Evolutionary conservation across 2,113 vertebrate genomes (phyloP).

Genomic region (Orthonyx spaldingii): DNA sequence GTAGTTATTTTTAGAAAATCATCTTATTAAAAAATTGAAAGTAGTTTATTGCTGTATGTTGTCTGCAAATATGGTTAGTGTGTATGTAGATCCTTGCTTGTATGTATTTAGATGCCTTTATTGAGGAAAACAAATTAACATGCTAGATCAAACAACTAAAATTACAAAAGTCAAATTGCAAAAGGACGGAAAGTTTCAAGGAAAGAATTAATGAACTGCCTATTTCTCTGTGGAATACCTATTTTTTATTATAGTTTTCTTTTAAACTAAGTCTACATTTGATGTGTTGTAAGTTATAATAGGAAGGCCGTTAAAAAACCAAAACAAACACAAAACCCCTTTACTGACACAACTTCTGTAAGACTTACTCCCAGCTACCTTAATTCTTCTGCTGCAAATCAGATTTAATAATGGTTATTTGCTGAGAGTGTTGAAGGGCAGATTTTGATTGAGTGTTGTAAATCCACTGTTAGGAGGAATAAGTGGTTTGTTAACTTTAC

Average conservation of each 20-base stretch:
- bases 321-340: background rate
- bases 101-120: background rate
- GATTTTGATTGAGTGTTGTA: conserved; percentile 36
- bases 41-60: background rate
- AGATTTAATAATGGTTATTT: background rate
- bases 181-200: background rate
- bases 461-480: conserved; percentile 3
- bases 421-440: conserved; percentile 22
- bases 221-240: background rate
- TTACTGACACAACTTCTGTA: background rate
- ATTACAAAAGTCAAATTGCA: background rate
- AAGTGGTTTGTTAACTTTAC: conserved; percentile 72
- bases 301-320: background rate
- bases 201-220: background rate
- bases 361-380: background rate
- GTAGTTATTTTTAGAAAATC: background rate
- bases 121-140: background rate
- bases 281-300: background rate
- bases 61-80: background rate
- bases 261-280: background rate
- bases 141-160: background rate
- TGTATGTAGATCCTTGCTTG: background rate
- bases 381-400: background rate
- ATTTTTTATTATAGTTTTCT: background rate
- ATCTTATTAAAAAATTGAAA: background rate